phyloP scores from a whole-genome alignment of 2,113 vertebrate species.

The Actenoides hombroni region DNA sequence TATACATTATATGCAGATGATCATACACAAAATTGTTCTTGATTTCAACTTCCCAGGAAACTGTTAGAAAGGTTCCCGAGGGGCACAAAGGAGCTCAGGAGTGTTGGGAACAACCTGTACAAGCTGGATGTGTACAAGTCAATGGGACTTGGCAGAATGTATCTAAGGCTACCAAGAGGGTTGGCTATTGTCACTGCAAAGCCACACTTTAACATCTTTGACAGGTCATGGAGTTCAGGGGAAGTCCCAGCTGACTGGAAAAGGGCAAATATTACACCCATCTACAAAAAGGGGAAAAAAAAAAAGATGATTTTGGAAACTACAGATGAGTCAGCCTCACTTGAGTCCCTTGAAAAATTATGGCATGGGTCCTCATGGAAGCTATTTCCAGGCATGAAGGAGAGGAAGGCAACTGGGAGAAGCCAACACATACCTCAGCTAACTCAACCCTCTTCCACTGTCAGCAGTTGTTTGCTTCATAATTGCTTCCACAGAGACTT shows the following conservation, averaged over 20 bases:
- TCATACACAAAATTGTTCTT: background rate
- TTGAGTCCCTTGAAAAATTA: slow-evolving; percentile 12
- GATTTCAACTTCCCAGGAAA: background rate
- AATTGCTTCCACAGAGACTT: background rate
- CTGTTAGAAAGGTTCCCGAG: background rate
- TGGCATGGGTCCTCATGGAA: background rate
- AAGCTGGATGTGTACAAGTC: background rate
- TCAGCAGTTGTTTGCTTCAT: background rate
- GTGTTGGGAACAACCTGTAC: background rate
- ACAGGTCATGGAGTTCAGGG: background rate
- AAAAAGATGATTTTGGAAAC: background rate
- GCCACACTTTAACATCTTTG: background rate
- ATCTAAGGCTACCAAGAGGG: background rate
- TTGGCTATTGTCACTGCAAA: background rate
- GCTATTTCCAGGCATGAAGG: background rate
- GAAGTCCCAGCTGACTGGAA: slow-evolving; percentile 23
- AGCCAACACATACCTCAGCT: background rate
- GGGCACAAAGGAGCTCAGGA: background rate
- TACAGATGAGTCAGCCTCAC: slow-evolving; percentile 8
- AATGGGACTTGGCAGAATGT: background rate
- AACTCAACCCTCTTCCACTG: background rate
- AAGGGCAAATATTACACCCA: background rate
- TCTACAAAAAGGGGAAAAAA: background rate
- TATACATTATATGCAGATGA: background rate
- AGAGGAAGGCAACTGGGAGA: background rate